A percentile compares a stretch with the other conserved stretches of the same genome.
These are phyloP conservation scores for Danaus melanippus DNA, from an alignment of 1,140 invertebrate species.

Conservation along the genomic window DNA sequence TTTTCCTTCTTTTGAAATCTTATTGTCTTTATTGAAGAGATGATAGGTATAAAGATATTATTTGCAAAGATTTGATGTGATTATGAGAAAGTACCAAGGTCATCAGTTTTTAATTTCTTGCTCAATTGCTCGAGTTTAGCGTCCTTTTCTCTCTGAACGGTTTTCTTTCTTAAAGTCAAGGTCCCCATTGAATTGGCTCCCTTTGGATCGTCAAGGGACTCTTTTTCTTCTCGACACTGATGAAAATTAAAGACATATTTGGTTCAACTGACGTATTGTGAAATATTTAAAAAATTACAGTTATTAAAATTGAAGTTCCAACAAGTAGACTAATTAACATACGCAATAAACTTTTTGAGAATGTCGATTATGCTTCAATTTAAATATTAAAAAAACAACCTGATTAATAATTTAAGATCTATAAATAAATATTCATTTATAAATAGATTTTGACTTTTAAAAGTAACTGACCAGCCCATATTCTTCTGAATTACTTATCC, in stretches of 20 bases:
- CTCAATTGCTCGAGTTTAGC: conserved; percentile 96
- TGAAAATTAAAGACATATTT: background rate
- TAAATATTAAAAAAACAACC: no score
- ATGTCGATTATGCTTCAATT: no score
- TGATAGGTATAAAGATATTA: background rate
- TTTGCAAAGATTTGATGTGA: no score
- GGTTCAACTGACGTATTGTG: no score
- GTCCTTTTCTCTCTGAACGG: conserved; percentile 86
- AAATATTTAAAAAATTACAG: no score
- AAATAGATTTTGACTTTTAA: background rate
- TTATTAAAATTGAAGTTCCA: no score
- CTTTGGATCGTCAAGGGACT: conserved; percentile 71
- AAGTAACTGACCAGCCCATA: conserved; percentile 83
- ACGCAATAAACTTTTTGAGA: no score
- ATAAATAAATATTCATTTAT: background rate
- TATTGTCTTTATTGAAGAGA: no score
- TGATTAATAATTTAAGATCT: background rate
- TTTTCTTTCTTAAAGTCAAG: conserved; percentile 84
- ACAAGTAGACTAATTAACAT: no score
- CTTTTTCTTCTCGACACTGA: conserved; percentile 88
- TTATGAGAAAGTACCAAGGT: conserved; percentile 82
- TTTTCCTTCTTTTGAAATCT: no score
- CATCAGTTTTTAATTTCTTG: conserved; percentile 98
- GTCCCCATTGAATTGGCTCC: conserved; percentile 79
- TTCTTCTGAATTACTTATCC: conserved; percentile 99